Evolutionary conservation across 2,113 vertebrate species (phyloP).

Genomic region (Callipepla californica): DNA sequence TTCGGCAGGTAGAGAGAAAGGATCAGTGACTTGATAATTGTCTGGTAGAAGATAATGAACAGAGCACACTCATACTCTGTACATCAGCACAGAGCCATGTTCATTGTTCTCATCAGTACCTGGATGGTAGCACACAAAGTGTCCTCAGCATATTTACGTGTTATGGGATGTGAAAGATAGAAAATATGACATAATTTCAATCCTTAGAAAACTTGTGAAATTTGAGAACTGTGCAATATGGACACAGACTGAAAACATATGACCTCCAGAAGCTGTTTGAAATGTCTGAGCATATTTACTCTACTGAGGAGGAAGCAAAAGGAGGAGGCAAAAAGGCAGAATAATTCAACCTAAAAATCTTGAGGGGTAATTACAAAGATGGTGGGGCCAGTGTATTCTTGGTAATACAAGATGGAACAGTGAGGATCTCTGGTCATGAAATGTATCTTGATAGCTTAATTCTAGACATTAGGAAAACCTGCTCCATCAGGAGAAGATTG

Average conservation of each 20-base stretch:
- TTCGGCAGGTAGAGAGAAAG: neutral
- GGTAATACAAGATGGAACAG: neutral
- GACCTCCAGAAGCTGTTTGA: neutral
- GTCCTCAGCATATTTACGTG: neutral
- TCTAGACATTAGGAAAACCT: neutral
- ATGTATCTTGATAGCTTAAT: neutral
- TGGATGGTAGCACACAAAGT: neutral
- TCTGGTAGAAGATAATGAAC: neutral
- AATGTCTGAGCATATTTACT: neutral
- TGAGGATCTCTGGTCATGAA: neutral
- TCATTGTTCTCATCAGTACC: neutral
- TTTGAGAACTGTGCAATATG: neutral
- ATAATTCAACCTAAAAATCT: neutral
- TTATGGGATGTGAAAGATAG: neutral
- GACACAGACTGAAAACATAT: neutral
- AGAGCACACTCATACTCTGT: neutral
- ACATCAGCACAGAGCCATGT: neutral
- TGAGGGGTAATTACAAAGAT: neutral
- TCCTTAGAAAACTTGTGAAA: neutral
- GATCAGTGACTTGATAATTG: neutral
- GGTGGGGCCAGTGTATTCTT: neutral
- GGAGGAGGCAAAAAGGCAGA: neutral
- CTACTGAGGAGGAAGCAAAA: neutral
- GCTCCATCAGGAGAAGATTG: neutral
- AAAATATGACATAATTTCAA: neutral